Base-by-base conservation (phyloP, 1,140 invertebrate genomes). In the Drosophila littoralis region DNA sequence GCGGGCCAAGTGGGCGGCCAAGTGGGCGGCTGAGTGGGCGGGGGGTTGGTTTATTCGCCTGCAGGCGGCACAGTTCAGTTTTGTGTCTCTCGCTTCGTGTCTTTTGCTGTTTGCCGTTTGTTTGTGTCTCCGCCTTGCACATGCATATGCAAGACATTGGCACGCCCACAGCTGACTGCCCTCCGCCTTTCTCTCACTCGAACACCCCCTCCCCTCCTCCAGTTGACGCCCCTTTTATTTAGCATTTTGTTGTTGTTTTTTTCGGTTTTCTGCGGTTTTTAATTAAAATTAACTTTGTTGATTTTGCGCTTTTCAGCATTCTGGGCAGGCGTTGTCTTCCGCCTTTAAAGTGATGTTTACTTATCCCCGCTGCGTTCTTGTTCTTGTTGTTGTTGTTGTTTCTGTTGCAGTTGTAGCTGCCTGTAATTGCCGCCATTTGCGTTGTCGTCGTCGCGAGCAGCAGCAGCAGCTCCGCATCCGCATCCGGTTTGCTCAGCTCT, bases 221-320 rank as follows among this genome's bases (percentile, higher is more conserved):
- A 22, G 22, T 22, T 22, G 22, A 22, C 22, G 22, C 22, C 57
- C 75, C 54, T 77, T 88, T 86, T 86, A 86, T 88, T 88, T 86
- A 86, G 83, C 82, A 86, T 88, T 88, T 82, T 77, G 73, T 70
- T 84, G 80, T 79, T 84, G 13, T 51, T 46, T 57, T 75, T 79
- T 77, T 82, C 69, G 72, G 68, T 83, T 88, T 86, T 80, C 84
- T 84, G 83, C 83, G 80, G 83, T 88, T 88, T 88, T 88, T 88
- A 88, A 88, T 88, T 88, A 88, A 88, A 88, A 88, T 88, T 88
- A 88, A 88, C 83, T 89, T 88, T 88, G 83, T 88, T 88, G 83
- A 89, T 88, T 88, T 88, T 89, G 70, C 72, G 83, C 83, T 86
- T 79, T 77, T 77, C 72, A 76, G 8, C 45, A 48, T 48, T 15